Percentiles rank a stretch among this genome's conserved stretches.
These are phyloP conservation scores for Crax fasciolata DNA, from an alignment of 2,797 vertebrate genomes.

Conservation along the genomic window DNA sequence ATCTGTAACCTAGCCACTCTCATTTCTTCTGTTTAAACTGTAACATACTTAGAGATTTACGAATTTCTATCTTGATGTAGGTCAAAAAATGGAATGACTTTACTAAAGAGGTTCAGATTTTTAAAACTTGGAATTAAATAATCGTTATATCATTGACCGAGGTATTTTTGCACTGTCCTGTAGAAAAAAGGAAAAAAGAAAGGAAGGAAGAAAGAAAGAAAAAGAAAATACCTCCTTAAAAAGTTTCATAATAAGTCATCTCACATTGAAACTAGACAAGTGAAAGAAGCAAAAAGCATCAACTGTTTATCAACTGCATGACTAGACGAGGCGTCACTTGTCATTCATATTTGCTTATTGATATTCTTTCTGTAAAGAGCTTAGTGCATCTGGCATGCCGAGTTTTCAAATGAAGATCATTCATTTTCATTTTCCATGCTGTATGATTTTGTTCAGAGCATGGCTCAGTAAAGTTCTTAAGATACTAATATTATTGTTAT, in stretches of 20 bases:
- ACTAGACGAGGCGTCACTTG: conserved; percentile 45
- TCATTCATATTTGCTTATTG: conserved; percentile 47
- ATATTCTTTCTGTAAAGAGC: conserved; percentile 49
- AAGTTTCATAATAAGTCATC: background rate
- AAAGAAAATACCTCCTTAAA: background rate
- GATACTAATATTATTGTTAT: conserved; percentile 80
- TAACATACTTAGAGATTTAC: background rate
- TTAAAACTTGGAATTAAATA: background rate
- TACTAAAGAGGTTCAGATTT: background rate
- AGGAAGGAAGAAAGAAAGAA: no score
- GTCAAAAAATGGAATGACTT: background rate
- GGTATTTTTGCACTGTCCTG: conserved; percentile 15
- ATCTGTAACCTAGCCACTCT: conserved; percentile 48
- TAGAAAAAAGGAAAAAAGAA: background rate
- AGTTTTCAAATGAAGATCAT: conserved; percentile 68
- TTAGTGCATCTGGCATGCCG: conserved; percentile 76
- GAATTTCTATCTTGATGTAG: background rate
- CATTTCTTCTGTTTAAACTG: conserved; percentile 24
- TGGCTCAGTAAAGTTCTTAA: conserved; percentile 67
- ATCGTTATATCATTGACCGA: conserved; percentile 4
- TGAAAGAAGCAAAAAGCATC: conserved; percentile 63
- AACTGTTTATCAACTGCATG: conserved; percentile 43
- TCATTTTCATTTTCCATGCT: conserved; percentile 74
- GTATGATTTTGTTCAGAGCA: conserved; percentile 75
- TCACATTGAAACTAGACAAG: background rate